Percentiles rank a stretch among this genome's conserved stretches.
These are phyloP conservation scores for Eolophus roseicapilla DNA, from an alignment of 2,113 vertebrate species.

Conservation along the genomic window DNA sequence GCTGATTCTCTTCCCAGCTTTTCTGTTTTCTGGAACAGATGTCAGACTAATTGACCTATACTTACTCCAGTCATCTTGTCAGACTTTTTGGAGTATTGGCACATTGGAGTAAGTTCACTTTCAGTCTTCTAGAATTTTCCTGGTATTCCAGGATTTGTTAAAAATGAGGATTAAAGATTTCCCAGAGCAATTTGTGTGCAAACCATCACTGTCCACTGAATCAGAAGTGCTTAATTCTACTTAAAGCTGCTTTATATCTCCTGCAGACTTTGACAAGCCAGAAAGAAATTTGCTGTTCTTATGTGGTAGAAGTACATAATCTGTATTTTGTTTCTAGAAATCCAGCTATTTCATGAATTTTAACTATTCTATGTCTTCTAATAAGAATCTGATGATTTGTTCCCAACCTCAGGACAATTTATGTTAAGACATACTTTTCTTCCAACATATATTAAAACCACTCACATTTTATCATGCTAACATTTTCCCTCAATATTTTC, in stretches of 20 bases:
- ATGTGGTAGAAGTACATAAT: neutral
- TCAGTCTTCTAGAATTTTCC: neutral
- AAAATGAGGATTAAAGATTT: constrained; percentile 27
- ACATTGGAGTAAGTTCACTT: neutral
- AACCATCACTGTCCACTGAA: neutral
- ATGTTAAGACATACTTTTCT: neutral
- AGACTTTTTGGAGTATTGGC: neutral
- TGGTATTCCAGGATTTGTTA: neutral
- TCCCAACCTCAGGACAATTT: neutral
- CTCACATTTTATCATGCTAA: neutral
- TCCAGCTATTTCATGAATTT: neutral
- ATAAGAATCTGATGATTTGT: neutral
- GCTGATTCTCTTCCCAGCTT: constrained; percentile 28
- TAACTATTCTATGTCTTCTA: neutral
- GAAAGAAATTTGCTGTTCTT: neutral
- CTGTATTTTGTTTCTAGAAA: neutral
- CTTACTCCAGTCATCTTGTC: neutral
- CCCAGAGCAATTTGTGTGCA: neutral
- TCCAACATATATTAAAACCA: neutral
- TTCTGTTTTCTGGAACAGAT: constrained; percentile 41
- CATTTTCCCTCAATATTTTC: neutral
- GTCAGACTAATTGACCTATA: constrained; percentile 33
- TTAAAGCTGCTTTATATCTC: neutral
- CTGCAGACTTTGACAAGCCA: neutral
- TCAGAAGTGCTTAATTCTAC: neutral